Conservation (phyloP, 2,888 invertebrate genomes). For the Volucella bombylans region DNA sequence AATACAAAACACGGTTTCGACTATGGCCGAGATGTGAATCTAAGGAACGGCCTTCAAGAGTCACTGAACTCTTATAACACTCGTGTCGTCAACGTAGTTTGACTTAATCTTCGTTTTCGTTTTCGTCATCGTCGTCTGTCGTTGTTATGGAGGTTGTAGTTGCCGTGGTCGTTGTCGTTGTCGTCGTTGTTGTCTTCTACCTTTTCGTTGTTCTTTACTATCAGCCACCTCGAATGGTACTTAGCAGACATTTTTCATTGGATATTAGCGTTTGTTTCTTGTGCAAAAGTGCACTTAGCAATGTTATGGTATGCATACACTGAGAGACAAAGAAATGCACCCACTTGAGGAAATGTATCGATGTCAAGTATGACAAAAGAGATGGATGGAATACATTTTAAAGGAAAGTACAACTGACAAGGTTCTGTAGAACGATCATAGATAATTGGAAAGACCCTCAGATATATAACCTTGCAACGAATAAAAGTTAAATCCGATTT, state of each 20-base stretch:
- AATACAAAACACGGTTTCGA: slow-evolving; percentile 19
- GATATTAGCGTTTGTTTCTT: slow-evolving; percentile 39
- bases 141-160: not conserved
- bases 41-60: slow-evolving; percentile 72
- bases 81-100: too few relatives aligned
- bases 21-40: slow-evolving; percentile 50
- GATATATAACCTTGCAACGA: too few relatives aligned
- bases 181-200: not conserved
- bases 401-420: too few relatives aligned
- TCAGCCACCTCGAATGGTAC: slow-evolving; percentile 14
- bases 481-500: too few relatives aligned
- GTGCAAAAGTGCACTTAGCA: slow-evolving; percentile 9
- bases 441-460: too few relatives aligned
- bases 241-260: slow-evolving; percentile 39
- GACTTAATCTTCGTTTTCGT: too few relatives aligned
- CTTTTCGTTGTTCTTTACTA: slow-evolving; percentile 22
- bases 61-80: slow-evolving; percentile 64
- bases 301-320: slow-evolving; percentile 13
- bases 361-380: too few relatives aligned
- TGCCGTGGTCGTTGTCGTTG: slow-evolving; percentile 5
- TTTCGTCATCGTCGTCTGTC: too few relatives aligned
- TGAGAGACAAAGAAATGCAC: slow-evolving; percentile 16
- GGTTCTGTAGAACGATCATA: too few relatives aligned
- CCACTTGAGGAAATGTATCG: not conserved
- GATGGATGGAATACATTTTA: too few relatives aligned